Conservation (phyloP, 2,888 invertebrate genomes). For the Isoperla grammatica region DNA sequence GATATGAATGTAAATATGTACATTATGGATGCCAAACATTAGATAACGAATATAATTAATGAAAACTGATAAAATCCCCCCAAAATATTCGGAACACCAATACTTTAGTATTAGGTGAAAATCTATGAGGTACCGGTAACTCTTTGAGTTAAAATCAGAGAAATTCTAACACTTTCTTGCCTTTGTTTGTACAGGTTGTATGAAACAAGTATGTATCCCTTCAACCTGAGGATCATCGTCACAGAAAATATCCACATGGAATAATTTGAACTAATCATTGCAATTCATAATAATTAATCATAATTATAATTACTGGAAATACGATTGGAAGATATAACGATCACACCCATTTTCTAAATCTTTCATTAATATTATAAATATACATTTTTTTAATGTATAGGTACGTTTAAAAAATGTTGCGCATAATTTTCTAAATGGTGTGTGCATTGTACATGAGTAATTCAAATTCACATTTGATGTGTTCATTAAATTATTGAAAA, state of each 20-base stretch:
- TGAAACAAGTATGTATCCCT: no score
- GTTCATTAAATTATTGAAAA: slow-evolving; percentile 12
- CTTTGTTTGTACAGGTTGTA: no score
- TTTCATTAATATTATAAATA: slow-evolving; percentile 13
- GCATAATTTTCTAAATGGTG: neutral
- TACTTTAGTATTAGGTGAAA: no score
- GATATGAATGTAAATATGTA: slow-evolving; percentile 62
- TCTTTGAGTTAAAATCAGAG: no score
- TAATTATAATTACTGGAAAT: slow-evolving; percentile 16
- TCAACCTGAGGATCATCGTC: no score
- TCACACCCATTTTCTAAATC: slow-evolving; percentile 9
- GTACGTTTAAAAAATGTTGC: neutral
- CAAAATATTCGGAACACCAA: no score
- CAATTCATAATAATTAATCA: neutral
- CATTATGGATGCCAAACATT: slow-evolving; percentile 50
- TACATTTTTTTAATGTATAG: slow-evolving; percentile 1
- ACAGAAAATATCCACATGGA: neutral
- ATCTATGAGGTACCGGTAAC: no score
- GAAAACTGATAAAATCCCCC: slow-evolving; percentile 22
- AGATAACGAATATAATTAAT: slow-evolving; percentile 37
- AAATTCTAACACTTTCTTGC: no score
- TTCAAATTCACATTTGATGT: slow-evolving; percentile 14
- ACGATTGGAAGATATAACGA: slow-evolving; percentile 17
- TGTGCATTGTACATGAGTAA: slow-evolving; percentile 12
- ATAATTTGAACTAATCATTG: neutral